These are phyloP conservation scores for Chaetophractus vellerosus DNA, from an alignment of 2,797 vertebrate genomes.

Conservation along the genomic window DNA sequence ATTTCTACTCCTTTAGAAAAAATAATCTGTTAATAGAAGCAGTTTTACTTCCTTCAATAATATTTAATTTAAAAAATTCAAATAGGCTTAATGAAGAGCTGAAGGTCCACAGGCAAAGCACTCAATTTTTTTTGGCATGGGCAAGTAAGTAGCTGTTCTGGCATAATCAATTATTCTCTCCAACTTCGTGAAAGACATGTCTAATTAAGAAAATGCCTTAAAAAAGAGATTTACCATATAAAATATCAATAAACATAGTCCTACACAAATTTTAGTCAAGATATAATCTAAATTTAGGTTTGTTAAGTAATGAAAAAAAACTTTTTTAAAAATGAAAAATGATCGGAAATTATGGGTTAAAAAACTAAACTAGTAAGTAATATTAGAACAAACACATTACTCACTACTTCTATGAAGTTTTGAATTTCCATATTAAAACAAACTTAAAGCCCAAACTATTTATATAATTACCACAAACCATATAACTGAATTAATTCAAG, in stretches of 20 bases:
- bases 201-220: not conserved
- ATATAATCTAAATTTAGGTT: not conserved
- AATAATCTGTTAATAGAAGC: not conserved
- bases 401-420: not conserved
- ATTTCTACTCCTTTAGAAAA: constrained; percentile 2
- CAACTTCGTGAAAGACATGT: not conserved
- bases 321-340: not conserved
- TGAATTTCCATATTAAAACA: not conserved
- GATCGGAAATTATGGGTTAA: not conserved
- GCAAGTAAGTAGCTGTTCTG: not conserved
- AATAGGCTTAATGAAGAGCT: not conserved
- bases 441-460: constrained; percentile 46
- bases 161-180: not conserved
- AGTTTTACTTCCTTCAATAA: not conserved
- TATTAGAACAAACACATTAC: not conserved
- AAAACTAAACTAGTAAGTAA: not conserved
- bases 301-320: constrained; percentile 34
- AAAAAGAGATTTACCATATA: not conserved
- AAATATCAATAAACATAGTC: not conserved
- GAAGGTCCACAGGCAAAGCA: not conserved
- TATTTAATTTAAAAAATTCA: not conserved
- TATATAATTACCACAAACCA: not conserved
- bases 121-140: not conserved
- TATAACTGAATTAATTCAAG: constrained; percentile 32
- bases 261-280: not conserved